A percentile compares a stretch with the other conserved stretches of the same genome.
phyloP scores from a whole-genome alignment of 2,888 invertebrate species.

The Cremastinae sp. region DNA sequence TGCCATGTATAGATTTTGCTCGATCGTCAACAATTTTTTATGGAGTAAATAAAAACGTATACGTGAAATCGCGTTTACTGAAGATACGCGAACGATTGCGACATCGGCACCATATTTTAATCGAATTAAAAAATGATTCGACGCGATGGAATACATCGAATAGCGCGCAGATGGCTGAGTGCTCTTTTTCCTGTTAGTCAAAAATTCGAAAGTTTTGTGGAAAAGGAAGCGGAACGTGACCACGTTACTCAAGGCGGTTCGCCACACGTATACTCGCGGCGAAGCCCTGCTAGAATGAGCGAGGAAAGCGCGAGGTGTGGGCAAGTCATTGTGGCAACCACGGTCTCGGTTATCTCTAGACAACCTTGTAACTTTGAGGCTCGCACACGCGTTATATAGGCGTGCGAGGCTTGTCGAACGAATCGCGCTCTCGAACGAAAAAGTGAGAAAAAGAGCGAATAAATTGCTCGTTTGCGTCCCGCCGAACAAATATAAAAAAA shows the following conservation, averaged over 20 bases:
- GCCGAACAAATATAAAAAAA: too few relatives aligned
- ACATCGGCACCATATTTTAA: too few relatives aligned
- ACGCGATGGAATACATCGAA: neutral
- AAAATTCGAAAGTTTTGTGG: slow-evolving; percentile 58
- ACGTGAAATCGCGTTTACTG: too few relatives aligned
- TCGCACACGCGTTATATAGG: neutral
- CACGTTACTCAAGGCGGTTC: slow-evolving; percentile 43
- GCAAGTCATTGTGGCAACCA: slow-evolving; percentile 39
- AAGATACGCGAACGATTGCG: too few relatives aligned
- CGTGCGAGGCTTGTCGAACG: neutral
- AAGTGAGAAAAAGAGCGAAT: neutral
- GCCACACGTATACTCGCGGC: neutral
- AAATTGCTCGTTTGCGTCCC: neutral
- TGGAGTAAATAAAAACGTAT: too few relatives aligned
- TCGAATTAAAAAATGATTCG: too few relatives aligned
- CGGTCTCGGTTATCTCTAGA: slow-evolving; percentile 53
- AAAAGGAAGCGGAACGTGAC: slow-evolving; percentile 52
- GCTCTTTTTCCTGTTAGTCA: slow-evolving; percentile 50
- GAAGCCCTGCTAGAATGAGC: slow-evolving; percentile 1
- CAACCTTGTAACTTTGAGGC: slow-evolving; percentile 46
- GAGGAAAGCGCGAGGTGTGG: slow-evolving; percentile 34
- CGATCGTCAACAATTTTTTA: too few relatives aligned
- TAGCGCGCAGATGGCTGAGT: slow-evolving; percentile 17
- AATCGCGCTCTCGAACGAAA: neutral
- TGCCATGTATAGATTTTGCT: too few relatives aligned